These are phyloP conservation scores for Dasypus novemcinctus DNA, from an alignment of 2,113 vertebrate genomes.

Conservation along the genomic window DNA sequence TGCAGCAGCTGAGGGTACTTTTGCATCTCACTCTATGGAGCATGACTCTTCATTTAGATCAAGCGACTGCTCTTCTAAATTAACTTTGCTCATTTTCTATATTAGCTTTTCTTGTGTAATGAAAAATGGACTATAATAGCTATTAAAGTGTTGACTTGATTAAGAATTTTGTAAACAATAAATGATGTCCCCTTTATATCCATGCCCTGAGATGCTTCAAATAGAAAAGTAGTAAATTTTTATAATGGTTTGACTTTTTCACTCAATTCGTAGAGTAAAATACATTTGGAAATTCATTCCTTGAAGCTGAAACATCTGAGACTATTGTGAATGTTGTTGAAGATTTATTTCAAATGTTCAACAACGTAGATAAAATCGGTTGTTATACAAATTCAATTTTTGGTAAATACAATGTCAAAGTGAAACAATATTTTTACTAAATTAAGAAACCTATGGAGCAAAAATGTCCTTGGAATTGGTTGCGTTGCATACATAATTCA, in stretches of 20 bases:
- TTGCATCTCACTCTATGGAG: not conserved
- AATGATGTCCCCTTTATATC: not conserved
- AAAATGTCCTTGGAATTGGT: not conserved
- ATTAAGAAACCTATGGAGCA: not conserved
- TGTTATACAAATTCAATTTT: not conserved
- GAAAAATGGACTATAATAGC: not conserved
- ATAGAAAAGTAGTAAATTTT: not conserved
- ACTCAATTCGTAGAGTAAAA: not conserved
- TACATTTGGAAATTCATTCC: constrained; percentile 21
- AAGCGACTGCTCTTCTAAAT: not conserved
- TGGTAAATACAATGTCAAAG: not conserved
- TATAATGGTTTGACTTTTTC: constrained; percentile 3
- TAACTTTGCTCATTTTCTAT: not conserved
- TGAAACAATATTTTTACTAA: not conserved
- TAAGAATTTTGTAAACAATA: not conserved
- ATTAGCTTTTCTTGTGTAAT: not conserved
- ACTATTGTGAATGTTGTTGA: not conserved
- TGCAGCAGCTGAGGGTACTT: not conserved
- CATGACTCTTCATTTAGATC: not conserved
- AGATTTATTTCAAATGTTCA: not conserved
- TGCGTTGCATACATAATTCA: not conserved
- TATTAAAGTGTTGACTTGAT: not conserved
- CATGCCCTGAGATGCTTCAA: not conserved
- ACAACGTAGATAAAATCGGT: constrained; percentile 19
- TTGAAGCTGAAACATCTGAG: not conserved